Percentiles rank a stretch among this genome's conserved stretches.
These are phyloP conservation scores for Aspidoscelis tigris DNA, from an alignment of 2,113 vertebrate genomes.

Conservation along the genomic window DNA sequence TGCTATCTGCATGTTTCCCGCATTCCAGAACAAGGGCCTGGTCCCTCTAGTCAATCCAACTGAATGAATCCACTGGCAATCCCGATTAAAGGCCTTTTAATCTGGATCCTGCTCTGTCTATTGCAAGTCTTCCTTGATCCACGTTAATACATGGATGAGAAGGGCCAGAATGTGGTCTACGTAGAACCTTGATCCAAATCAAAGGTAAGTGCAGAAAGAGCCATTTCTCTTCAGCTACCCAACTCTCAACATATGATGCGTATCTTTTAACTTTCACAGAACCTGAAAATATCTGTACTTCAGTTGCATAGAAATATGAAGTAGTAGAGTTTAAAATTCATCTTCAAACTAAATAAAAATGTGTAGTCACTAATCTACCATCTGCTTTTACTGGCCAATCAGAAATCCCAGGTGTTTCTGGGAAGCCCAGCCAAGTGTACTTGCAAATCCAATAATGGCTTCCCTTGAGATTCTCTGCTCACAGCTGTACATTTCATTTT, in stretches of 20 bases:
- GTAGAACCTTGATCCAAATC: no score
- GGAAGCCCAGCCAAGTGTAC: constrained; percentile 5
- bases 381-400: constrained; percentile 3
- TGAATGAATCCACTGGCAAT: no score
- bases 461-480: constrained; percentile 3
- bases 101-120: no score
- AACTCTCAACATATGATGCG: not conserved
- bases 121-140: no score
- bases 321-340: not conserved
- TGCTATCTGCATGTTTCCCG: no score
- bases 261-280: not conserved
- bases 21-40: no score
- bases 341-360: constrained; percentile 6
- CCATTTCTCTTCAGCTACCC: not conserved
- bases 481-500: constrained; percentile 12
- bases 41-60: no score
- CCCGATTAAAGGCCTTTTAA: no score
- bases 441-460: constrained; percentile 18
- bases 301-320: not conserved
- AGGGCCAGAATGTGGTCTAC: no score
- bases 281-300: not conserved
- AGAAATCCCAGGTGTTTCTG: not conserved
- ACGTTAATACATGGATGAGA: no score
- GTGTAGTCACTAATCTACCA: constrained; percentile 1
- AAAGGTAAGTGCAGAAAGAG: no score